Evolutionary conservation across 1,140 invertebrate species (phyloP).

Genomic region (Diorhabda elongata): DNA sequence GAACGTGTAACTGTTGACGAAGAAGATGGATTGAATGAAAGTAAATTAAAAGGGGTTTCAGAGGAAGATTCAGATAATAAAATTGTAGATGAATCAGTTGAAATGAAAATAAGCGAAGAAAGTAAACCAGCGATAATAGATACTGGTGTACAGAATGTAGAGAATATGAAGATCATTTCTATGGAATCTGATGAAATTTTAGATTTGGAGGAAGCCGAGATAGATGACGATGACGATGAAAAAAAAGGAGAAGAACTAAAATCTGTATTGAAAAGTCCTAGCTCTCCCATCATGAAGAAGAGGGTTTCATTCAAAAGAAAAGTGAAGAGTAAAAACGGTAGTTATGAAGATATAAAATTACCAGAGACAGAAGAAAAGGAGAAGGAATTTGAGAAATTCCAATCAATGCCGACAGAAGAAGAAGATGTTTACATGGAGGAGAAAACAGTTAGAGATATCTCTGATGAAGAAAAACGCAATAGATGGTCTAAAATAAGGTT

Average conservation of each 20-base stretch:
- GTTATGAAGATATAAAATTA: conserved; percentile 48
- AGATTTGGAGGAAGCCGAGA: conserved; percentile 19
- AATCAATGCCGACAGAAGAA: conserved; percentile 38
- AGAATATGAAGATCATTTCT: neutral
- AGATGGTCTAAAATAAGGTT: conserved; percentile 44
- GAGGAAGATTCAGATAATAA: neutral
- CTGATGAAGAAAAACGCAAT: conserved; percentile 40
- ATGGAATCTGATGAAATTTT: neutral
- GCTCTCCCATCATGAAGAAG: conserved; percentile 48
- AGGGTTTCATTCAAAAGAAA: conserved; percentile 46
- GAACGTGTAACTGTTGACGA: conserved; percentile 38
- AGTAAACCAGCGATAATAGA: conserved; percentile 38
- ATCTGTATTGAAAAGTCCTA: conserved; percentile 27
- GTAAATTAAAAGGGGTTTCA: conserved; percentile 13
- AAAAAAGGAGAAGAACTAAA: conserved; percentile 15
- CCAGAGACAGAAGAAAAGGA: conserved; percentile 36
- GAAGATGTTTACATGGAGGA: conserved; percentile 36
- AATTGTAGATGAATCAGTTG: conserved; percentile 13
- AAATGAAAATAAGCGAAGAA: conserved; percentile 28
- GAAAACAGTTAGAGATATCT: conserved; percentile 37
- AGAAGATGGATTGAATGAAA: conserved; percentile 30
- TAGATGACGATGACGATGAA: conserved; percentile 8
- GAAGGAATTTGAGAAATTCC: conserved; percentile 16
- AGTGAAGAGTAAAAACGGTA: conserved; percentile 33
- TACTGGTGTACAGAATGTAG: neutral